These are phyloP conservation scores for Pangasius larnaudii DNA, from an alignment of 2,797 vertebrate species.

Conservation along the genomic window DNA sequence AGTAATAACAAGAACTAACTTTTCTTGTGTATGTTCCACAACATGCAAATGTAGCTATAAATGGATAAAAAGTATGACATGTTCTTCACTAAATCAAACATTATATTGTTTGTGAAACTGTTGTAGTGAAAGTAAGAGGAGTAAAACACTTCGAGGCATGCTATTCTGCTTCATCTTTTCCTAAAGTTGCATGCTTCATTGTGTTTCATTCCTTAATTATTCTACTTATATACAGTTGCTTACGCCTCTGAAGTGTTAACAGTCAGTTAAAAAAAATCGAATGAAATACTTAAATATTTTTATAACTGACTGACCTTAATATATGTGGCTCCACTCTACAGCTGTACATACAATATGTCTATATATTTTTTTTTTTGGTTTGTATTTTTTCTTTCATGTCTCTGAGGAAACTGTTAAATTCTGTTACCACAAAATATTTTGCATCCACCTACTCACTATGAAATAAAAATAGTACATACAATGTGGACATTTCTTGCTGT, in stretches of 20 bases:
- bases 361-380: constrained; percentile 18
- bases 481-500: constrained; percentile 33
- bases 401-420: constrained; percentile 25
- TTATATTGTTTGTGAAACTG: background rate
- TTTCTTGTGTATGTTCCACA: background rate
- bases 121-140: background rate
- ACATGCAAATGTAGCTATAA: background rate
- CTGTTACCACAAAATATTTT: constrained; percentile 32
- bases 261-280: background rate
- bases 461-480: constrained; percentile 25
- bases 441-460: constrained; percentile 35
- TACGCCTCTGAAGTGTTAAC: background rate
- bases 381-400: constrained; percentile 11
- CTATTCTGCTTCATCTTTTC: background rate
- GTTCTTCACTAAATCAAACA: background rate
- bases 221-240: background rate
- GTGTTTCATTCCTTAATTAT: background rate
- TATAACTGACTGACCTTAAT: background rate
- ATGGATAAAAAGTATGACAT: background rate
- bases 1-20: background rate
- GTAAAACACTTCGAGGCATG: background rate
- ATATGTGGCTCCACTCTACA: background rate
- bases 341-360: constrained; percentile 22
- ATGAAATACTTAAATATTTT: constrained; percentile 9
- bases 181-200: background rate